A percentile compares a stretch with the other conserved stretches of the same genome.
Evolutionary conservation across 2,888 invertebrate species (phyloP).

Genomic region (Oscheius sp.): DNA sequence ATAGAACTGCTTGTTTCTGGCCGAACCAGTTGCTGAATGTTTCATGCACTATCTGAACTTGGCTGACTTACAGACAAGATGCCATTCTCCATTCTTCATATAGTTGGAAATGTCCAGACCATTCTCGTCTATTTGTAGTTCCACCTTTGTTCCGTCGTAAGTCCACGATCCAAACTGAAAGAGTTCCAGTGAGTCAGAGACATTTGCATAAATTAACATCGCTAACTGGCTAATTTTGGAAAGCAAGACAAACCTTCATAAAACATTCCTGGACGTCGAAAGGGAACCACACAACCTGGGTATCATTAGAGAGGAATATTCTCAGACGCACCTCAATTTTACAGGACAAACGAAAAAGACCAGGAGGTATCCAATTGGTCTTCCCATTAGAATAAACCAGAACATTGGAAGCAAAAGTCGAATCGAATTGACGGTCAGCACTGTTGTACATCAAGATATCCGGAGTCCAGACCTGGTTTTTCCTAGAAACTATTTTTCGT

Average conservation of each 20-base stretch:
- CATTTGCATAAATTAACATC: not conserved
- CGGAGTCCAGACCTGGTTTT: conserved; percentile 64
- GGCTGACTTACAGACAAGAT: conserved; percentile 42
- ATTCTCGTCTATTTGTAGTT: conserved; percentile 61
- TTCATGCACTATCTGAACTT: not conserved
- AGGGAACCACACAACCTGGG: conserved; percentile 92
- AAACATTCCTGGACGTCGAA: conserved; percentile 87
- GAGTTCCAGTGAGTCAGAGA: not conserved
- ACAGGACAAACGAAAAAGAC: conserved; percentile 77
- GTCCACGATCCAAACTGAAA: conserved; percentile 68
- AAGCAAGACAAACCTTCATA: conserved; percentile 50
- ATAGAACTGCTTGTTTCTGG: conserved; percentile 56
- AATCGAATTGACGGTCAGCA: conserved; percentile 98
- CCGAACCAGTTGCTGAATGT: conserved; percentile 45
- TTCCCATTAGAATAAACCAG: conserved; percentile 94
- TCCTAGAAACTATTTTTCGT: conserved; percentile 7
- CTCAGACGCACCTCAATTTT: conserved; percentile 82
- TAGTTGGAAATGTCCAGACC: conserved; percentile 63
- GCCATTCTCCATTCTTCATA: conserved; percentile 56
- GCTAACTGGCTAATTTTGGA: not conserved
- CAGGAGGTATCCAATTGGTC: conserved; percentile 93
- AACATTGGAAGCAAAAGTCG: conserved; percentile 96
- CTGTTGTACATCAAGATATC: conserved; percentile 75
- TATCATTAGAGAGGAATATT: too few relatives aligned
- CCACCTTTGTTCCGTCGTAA: conserved; percentile 63